Conservation (phyloP, 2,888 invertebrate genomes). For the Oligia strigilis region DNA sequence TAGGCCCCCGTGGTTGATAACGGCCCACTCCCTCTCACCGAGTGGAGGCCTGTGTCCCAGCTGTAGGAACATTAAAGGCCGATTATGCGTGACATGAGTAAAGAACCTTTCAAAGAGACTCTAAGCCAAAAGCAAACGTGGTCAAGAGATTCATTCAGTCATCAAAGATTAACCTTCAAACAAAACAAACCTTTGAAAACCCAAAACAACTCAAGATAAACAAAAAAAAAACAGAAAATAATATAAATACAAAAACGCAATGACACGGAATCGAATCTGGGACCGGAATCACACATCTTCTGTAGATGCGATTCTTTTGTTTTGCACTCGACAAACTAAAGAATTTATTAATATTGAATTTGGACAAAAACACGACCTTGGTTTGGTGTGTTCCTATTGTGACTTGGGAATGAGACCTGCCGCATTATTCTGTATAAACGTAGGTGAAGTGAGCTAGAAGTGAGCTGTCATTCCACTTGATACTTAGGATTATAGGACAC, state of each 20-base stretch:
- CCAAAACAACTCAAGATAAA: conserved; percentile 23
- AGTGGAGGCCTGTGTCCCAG: too few relatives aligned
- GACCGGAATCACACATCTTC: conserved; percentile 76
- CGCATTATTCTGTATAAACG: background rate
- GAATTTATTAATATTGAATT: conserved; percentile 82
- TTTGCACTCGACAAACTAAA: conserved; percentile 63
- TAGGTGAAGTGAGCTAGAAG: background rate
- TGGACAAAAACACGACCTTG: conserved; percentile 75
- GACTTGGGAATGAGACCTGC: conserved; percentile 9
- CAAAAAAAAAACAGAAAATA: conserved; percentile 20
- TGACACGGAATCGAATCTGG: conserved; percentile 59
- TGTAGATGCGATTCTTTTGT: conserved; percentile 67
- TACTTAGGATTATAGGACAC: background rate
- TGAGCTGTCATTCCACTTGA: background rate
- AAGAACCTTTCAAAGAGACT: background rate
- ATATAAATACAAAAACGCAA: conserved; percentile 57
- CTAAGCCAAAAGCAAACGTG: background rate
- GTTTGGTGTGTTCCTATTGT: conserved; percentile 51
- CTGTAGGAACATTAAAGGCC: too few relatives aligned
- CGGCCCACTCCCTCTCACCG: too few relatives aligned
- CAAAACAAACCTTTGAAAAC: conserved; percentile 14
- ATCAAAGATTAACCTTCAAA: conserved; percentile 1
- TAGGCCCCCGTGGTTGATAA: too few relatives aligned
- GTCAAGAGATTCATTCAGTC: conserved; percentile 1
- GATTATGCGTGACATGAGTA: too few relatives aligned